Conservation (phyloP, 2,113 vertebrate genomes). For the Quiscalus mexicanus region DNA sequence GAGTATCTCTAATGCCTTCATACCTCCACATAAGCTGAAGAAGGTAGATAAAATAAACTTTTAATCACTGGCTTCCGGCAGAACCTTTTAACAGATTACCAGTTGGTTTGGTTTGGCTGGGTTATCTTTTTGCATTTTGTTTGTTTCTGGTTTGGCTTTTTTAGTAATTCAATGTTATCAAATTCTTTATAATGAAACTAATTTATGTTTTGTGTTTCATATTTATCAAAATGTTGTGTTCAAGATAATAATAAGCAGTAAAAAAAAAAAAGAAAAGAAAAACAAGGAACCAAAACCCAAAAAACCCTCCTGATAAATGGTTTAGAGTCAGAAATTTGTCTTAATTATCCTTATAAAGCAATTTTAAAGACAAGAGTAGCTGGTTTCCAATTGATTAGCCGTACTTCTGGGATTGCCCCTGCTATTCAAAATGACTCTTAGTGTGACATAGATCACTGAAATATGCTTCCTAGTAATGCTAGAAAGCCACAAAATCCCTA, state of each 20-base stretch:
- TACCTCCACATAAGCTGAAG: neutral
- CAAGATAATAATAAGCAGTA: neutral
- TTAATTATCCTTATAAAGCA: conserved; percentile 23
- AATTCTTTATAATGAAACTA: neutral
- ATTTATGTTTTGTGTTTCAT: neutral
- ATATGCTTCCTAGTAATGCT: neutral
- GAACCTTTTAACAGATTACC: neutral
- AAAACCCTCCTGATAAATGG: neutral
- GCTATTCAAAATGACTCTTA: neutral
- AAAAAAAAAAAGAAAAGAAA: neutral
- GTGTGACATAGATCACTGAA: neutral
- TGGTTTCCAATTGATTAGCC: conserved; percentile 28
- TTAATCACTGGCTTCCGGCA: neutral
- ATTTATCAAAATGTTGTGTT: neutral
- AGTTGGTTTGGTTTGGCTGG: neutral
- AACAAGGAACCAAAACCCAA: accelerated
- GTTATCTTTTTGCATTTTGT: neutral
- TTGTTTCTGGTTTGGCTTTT: neutral
- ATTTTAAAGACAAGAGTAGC: neutral
- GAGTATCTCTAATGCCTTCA: neutral
- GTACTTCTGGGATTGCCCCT: neutral
- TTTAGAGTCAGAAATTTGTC: neutral
- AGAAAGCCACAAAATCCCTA: neutral
- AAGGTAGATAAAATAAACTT: neutral
- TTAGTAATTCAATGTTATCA: neutral